phyloP scores from a whole-genome alignment of 2,113 vertebrate species.

The Phyllostomus hastatus region DNA sequence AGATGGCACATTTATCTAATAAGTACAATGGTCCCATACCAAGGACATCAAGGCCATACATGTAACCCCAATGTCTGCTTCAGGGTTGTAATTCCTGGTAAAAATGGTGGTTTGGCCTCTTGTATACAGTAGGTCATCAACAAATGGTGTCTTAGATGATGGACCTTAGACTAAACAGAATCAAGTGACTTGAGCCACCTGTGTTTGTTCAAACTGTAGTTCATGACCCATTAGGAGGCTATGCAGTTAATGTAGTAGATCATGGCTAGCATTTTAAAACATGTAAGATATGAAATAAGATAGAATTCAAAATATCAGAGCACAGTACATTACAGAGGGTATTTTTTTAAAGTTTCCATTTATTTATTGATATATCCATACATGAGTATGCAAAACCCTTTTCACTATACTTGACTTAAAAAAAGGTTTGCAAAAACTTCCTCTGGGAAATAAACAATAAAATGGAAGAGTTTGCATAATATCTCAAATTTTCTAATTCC shows the following conservation, averaged over 20 bases:
- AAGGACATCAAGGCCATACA: background rate
- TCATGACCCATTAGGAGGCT: background rate
- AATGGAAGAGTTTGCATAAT: background rate
- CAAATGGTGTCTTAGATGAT: background rate
- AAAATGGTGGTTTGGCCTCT: background rate
- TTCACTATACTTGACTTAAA: background rate
- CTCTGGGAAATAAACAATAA: background rate
- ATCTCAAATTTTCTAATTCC: background rate
- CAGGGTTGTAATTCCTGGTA: background rate
- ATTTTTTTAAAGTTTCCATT: background rate
- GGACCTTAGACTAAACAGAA: background rate
- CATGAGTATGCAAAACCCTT: background rate
- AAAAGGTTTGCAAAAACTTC: background rate
- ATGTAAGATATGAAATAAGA: background rate
- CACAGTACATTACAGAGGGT: background rate
- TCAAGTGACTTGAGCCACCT: background rate
- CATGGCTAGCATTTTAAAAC: background rate
- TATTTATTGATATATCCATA: background rate
- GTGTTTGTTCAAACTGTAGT: background rate
- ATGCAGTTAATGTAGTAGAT: background rate
- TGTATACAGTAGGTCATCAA: background rate
- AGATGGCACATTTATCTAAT: background rate
- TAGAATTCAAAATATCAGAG: background rate
- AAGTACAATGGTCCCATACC: background rate
- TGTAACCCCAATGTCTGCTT: background rate